These are phyloP conservation scores for Mus spretus DNA, from an alignment of 2,797 vertebrate species.

Conservation along the genomic window DNA sequence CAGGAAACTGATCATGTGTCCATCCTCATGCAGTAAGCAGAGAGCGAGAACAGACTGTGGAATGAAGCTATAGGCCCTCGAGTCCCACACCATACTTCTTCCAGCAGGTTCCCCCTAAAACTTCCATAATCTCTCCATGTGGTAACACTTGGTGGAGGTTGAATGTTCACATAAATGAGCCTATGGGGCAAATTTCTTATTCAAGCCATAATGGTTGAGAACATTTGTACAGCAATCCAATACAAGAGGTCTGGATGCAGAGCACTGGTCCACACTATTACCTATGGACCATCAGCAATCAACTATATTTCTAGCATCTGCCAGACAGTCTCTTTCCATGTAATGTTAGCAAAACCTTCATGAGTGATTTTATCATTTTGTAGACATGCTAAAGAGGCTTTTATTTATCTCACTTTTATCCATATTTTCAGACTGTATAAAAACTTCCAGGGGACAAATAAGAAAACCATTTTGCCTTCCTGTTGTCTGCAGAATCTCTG, in stretches of 20 bases:
- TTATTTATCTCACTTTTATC: slow-evolving; percentile 16
- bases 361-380: background rate
- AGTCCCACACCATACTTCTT: too few relatives aligned
- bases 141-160: background rate
- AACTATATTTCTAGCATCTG: fast-evolving
- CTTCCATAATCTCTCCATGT: background rate
- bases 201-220: background rate
- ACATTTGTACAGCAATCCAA: background rate
- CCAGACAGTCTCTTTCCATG: background rate
- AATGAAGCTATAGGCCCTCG: background rate
- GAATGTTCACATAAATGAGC: background rate
- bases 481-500: background rate
- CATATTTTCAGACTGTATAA: background rate
- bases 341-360: background rate
- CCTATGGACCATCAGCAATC: background rate
- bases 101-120: background rate
- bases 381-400: background rate
- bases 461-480: background rate
- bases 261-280: background rate
- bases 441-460: background rate
- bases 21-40: background rate
- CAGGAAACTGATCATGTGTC: too few relatives aligned
- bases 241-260: background rate
- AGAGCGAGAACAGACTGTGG: too few relatives aligned
- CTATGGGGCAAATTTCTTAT: background rate